Percentiles rank a stretch among this genome's conserved stretches.
Conservation (phyloP, 2,113 vertebrate genomes). For the human (Homo sapiens) region GRCh38 chr11:83308001-83308500, state of each 20-base stretch:
- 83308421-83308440: too few relatives aligned
- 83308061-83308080: not conserved
- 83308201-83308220: not conserved
- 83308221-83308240: not conserved
- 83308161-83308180: not conserved
- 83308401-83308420: too few relatives aligned
- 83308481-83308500: too few relatives aligned
- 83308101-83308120: not conserved
- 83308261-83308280: not conserved
- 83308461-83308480: too few relatives aligned
- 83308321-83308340: not conserved
- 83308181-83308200: not conserved
- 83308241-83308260: not conserved
- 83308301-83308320: not conserved
- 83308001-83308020: not conserved
- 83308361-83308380: not conserved
- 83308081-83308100: not conserved
- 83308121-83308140: not conserved
- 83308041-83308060: not conserved
- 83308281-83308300: not conserved
- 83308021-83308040: not conserved
- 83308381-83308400: too few relatives aligned
- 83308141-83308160: not conserved
- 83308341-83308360: not conserved
- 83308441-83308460: too few relatives aligned